phyloP scores from a whole-genome alignment of 2,113 vertebrate genomes.

The Campylorhamphus procurvoides region DNA sequence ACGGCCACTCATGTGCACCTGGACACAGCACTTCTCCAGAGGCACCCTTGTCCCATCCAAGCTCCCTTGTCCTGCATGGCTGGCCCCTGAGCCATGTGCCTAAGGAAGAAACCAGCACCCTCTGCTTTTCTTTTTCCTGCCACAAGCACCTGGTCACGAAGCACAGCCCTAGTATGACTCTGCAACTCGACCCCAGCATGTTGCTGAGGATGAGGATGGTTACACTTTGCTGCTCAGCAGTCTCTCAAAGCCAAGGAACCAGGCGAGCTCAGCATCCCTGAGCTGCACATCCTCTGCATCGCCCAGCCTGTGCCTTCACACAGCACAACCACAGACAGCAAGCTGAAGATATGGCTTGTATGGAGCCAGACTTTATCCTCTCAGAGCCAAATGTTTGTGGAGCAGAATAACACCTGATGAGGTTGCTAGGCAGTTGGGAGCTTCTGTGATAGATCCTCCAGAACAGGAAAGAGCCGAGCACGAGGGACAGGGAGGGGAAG shows the following conservation, averaged over 20 bases:
- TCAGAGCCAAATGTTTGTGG: neutral
- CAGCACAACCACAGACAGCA: neutral
- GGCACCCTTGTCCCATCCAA: neutral
- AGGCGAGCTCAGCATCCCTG: fast-evolving
- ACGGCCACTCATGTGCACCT: neutral
- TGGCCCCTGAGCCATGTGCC: neutral
- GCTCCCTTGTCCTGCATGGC: neutral
- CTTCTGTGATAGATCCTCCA: neutral
- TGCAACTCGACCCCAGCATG: fast-evolving
- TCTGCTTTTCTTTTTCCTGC: neutral
- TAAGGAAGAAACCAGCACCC: neutral
- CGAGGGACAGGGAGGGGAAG: neutral
- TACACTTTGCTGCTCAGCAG: neutral
- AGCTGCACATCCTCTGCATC: neutral
- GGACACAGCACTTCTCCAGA: neutral
- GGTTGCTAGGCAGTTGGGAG: neutral
- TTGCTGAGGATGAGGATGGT: neutral
- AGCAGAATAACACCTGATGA: neutral
- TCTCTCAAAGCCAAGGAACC: neutral
- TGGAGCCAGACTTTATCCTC: neutral
- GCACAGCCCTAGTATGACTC: neutral
- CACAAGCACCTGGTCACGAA: fast-evolving
- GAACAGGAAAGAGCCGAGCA: neutral
- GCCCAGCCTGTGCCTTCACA: neutral
- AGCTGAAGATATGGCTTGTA: fast-evolving